Percentiles rank a stretch among this genome's conserved stretches.
Conservation (phyloP, 2,888 invertebrate species). For the Hydropsyche betteni region DNA sequence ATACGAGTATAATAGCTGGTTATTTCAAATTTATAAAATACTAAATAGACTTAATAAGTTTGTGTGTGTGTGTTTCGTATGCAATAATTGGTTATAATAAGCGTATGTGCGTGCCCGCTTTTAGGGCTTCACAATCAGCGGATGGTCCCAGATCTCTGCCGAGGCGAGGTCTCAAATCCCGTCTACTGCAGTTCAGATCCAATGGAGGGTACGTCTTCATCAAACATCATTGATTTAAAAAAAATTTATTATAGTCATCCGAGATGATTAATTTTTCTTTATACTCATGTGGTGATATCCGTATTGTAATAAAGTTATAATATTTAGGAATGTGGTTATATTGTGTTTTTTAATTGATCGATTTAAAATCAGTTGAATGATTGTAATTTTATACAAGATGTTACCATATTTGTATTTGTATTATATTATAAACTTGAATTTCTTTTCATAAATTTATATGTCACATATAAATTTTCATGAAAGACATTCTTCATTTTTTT, state of each 20-base stretch:
- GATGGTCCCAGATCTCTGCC: slow-evolving; percentile 90
- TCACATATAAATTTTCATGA: background rate
- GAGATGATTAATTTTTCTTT: background rate
- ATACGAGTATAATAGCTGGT: too few relatives aligned
- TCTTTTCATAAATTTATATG: slow-evolving; percentile 1
- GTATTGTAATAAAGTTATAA: slow-evolving; percentile 1
- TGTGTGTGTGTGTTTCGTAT: too few relatives aligned
- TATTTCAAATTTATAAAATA: too few relatives aligned
- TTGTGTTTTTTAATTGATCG: background rate
- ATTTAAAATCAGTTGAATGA: background rate
- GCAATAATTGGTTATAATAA: background rate
- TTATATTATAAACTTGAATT: background rate
- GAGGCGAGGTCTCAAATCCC: slow-evolving; percentile 88
- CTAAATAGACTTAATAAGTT: too few relatives aligned
- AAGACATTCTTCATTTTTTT: slow-evolving; percentile 10
- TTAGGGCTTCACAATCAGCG: slow-evolving; percentile 68
- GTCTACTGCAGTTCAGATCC: slow-evolving; percentile 89
- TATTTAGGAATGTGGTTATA: background rate
- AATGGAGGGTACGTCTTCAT: slow-evolving; percentile 82
- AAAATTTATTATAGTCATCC: background rate
- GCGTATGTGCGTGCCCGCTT: slow-evolving; percentile 35
- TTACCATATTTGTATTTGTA: slow-evolving; percentile 3
- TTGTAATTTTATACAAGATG: background rate
- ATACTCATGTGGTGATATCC: background rate
- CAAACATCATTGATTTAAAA: slow-evolving; percentile 48